These are phyloP conservation scores for Psophia crepitans DNA, from an alignment of 2,113 vertebrate species.

Conservation along the genomic window DNA sequence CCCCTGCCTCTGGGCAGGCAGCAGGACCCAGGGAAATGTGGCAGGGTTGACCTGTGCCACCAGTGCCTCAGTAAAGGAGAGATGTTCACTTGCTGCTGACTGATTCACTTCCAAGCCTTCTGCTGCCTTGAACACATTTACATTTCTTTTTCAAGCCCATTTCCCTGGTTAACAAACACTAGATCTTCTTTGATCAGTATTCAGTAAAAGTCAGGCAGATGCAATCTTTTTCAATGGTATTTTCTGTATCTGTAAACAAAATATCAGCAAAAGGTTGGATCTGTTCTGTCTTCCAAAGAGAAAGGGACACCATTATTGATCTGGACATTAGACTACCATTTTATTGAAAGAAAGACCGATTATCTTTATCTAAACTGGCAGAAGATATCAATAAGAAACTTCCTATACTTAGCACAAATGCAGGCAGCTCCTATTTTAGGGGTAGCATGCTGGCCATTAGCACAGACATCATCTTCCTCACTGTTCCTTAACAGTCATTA, in stretches of 20 bases:
- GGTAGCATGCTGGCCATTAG: background rate
- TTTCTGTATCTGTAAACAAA: slow-evolving; percentile 58
- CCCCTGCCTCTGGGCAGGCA: background rate
- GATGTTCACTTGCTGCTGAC: background rate
- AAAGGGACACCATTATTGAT: slow-evolving; percentile 24
- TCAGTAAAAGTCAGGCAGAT: background rate
- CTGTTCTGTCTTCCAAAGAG: background rate
- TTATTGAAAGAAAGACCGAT: slow-evolving; percentile 36
- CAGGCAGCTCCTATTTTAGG: background rate
- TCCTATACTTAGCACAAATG: background rate
- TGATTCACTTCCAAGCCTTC: background rate
- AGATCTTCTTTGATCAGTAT: background rate
- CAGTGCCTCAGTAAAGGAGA: background rate
- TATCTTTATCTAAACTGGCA: slow-evolving; percentile 31
- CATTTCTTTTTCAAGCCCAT: background rate
- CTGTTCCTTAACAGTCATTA: background rate
- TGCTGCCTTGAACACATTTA: background rate
- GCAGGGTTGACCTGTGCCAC: background rate
- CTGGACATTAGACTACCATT: background rate
- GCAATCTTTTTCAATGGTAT: background rate
- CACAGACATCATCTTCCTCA: background rate
- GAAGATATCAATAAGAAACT: slow-evolving; percentile 6
- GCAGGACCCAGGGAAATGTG: background rate
- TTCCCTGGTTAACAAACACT: background rate
- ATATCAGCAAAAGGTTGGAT: slow-evolving; percentile 22